Base-by-base conservation (phyloP, 1,140 invertebrate species). In the Plectus sambesii region DNA sequence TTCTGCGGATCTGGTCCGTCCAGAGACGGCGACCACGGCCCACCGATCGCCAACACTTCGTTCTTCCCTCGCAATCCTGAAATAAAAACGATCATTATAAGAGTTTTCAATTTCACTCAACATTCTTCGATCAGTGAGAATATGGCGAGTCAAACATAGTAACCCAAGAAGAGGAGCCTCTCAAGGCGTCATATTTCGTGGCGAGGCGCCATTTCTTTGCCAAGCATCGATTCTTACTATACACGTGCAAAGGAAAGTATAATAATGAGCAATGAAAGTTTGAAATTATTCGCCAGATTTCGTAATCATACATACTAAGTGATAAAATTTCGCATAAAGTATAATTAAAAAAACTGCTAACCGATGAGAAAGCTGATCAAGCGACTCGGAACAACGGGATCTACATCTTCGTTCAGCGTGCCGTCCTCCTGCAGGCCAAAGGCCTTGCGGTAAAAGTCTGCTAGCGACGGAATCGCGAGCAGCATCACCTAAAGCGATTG, bases 31-130 rank as follows among this genome's bases (percentile, higher is more conserved):
- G 85, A 88, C 88, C 88, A 94, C 1, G 87, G 81, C 1, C 90
- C 90, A 46, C 90, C 90, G 60, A 96, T 88, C 12, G 87, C 86
- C 81, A 92, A 87, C 17, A 84, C 84, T 74, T 94, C 88, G 65
- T 83, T 84, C 75, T 92, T 90, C 12, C 84, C 85, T 46, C 74
- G 71, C 36, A 68, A 52, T 17, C 70, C 63, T 51, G 40, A 27
- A 59, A 24, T 5, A 49, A 33, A 6, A 12, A 15, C 26, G 23
- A 53, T 3, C n/a, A n/a, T n/a, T 51, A 2, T 12, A 25, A 39
- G 25, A 30, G 30, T 9, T 36, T 26, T 57, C 15, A 22, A 42
- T n/a, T n/a, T n/a, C n/a, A n/a, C n/a, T n/a, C n/a, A n/a, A n/a
- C n/a, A n/a, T n/a, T n/a, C n/a, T n/a, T n/a, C n/a, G n/a, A n/a